Conservation (phyloP, 2,113 vertebrate species). For the Psittacara wagleri region DNA sequence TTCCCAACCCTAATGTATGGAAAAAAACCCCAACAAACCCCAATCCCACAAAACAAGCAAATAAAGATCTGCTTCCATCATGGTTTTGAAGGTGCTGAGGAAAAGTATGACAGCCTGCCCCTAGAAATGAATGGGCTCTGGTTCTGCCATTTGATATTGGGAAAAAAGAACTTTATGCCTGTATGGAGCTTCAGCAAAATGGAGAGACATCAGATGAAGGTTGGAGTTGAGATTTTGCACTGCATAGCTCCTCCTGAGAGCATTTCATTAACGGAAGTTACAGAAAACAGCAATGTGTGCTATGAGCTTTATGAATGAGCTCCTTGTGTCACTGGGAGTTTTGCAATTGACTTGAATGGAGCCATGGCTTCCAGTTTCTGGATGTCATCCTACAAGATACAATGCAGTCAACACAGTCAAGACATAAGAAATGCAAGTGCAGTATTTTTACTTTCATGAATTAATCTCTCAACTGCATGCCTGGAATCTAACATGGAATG, state of each 20-base stretch:
- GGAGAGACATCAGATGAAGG: background rate
- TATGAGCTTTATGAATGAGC: background rate
- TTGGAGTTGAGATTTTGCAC: background rate
- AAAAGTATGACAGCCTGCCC: background rate
- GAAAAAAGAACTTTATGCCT: background rate
- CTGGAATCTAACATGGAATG: background rate
- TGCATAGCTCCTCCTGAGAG: background rate
- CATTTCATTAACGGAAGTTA: background rate
- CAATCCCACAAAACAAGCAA: background rate
- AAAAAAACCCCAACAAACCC: accelerated
- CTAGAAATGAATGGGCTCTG: background rate
- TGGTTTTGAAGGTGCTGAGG: background rate
- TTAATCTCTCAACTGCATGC: background rate
- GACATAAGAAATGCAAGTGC: background rate
- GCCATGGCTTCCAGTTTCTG: background rate
- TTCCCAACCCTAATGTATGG: accelerated
- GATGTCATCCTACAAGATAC: background rate
- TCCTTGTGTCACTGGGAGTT: background rate
- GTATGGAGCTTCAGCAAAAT: background rate
- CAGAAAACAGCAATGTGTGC: background rate
- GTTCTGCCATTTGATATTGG: background rate
- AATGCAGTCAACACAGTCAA: background rate
- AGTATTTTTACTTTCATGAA: background rate
- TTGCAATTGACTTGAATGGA: background rate
- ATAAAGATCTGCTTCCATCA: background rate